These are phyloP conservation scores for Symphodus melops DNA, from an alignment of 2,113 vertebrate species.

Conservation along the genomic window DNA sequence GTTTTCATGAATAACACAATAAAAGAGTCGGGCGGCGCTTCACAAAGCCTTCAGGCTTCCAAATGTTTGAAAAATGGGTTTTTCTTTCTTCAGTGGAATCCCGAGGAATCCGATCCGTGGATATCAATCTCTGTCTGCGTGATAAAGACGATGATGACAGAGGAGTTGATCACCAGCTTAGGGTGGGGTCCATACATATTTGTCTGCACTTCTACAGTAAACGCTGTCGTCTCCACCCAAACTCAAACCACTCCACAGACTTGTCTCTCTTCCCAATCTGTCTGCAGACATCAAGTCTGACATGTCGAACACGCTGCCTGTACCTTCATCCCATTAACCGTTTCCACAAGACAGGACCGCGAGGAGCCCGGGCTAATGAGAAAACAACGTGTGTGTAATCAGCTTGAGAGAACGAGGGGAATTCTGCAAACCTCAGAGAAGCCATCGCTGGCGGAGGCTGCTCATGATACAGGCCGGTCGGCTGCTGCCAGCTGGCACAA, in stretches of 20 bases:
- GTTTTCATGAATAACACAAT: conserved; percentile 66
- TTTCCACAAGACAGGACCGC: conserved; percentile 64
- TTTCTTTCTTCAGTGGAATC: conserved; percentile 69
- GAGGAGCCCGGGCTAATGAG: conserved; percentile 68
- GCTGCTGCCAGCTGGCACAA: conserved; percentile 73
- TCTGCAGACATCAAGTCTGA: conserved; percentile 70
- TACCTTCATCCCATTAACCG: conserved; percentile 69
- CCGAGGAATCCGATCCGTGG: conserved; percentile 70
- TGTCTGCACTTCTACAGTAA: conserved; percentile 83
- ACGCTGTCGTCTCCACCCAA: conserved; percentile 81
- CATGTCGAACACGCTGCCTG: conserved; percentile 49
- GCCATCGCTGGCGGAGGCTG: conserved; percentile 56
- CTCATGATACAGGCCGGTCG: conserved; percentile 55
- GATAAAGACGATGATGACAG: conserved; percentile 82
- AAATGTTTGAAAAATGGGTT: conserved; percentile 71
- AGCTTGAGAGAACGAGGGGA: conserved; percentile 54
- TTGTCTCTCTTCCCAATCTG: conserved; percentile 72
- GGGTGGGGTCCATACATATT: conserved; percentile 80
- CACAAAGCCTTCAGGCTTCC: conserved; percentile 53
- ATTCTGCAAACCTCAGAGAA: conserved; percentile 68
- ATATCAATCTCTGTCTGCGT: conserved; percentile 79
- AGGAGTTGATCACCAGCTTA: conserved; percentile 76
- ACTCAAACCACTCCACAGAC: conserved; percentile 75
- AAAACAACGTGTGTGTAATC: conserved; percentile 76
- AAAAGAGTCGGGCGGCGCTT: conserved; percentile 48